A percentile compares a stretch with the other conserved stretches of the same genome.
phyloP scores from a whole-genome alignment of 2,113 vertebrate species.

The Sander vitreus region DNA sequence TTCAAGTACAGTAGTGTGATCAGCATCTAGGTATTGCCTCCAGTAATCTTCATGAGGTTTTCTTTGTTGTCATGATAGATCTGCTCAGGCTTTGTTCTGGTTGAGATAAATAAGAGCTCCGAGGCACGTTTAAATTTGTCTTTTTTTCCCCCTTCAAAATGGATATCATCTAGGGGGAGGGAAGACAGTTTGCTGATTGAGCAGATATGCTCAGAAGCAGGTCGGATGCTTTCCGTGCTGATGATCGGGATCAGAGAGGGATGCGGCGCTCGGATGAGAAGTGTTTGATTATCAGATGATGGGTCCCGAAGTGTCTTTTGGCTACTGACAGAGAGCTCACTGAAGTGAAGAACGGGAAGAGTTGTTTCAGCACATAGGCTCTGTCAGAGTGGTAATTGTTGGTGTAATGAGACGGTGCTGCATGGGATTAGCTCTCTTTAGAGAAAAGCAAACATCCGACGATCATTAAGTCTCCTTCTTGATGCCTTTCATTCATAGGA shows the following conservation, averaged over 20 bases:
- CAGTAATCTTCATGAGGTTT: slow-evolving; percentile 21
- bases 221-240: slow-evolving; percentile 28
- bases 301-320: slow-evolving; percentile 16
- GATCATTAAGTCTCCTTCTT: slow-evolving; percentile 26
- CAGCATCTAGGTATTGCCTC: slow-evolving; percentile 36
- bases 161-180: slow-evolving; percentile 20
- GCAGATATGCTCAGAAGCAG: slow-evolving; percentile 49
- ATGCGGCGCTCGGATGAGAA: slow-evolving; percentile 14
- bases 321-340: slow-evolving; percentile 29
- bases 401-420: slow-evolving; percentile 62
- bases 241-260: slow-evolving; percentile 43
- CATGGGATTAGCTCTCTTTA: slow-evolving; percentile 57
- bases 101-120: slow-evolving; percentile 59
- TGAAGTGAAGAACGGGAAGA: slow-evolving; percentile 32
- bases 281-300: slow-evolving; percentile 55
- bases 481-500: slow-evolving; percentile 2
- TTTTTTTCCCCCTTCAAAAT: slow-evolving; percentile 37
- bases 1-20: slow-evolving; percentile 26
- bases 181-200: slow-evolving; percentile 62
- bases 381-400: slow-evolving; percentile 59
- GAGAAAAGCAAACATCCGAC: slow-evolving; percentile 59
- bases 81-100: slow-evolving; percentile 41
- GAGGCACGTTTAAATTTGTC: slow-evolving; percentile 48
- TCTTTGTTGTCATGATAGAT: slow-evolving; percentile 51
- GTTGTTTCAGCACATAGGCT: slow-evolving; percentile 23